Evolutionary conservation across 2,888 invertebrate species (phyloP), one percentile per base, ranked within the genome.

Genomic region (Lasius fuliginosus): DNA sequence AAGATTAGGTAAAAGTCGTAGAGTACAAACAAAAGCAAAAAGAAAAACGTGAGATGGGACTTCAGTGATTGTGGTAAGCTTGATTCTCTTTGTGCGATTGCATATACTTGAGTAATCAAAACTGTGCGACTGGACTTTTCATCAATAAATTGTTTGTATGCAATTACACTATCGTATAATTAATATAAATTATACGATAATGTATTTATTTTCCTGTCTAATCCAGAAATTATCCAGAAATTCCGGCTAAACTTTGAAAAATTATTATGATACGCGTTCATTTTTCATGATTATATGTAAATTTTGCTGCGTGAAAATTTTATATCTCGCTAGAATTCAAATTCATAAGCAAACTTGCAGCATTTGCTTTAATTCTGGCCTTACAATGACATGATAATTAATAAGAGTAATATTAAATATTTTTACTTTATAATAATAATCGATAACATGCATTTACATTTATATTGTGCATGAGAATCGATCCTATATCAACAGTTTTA

Each of bases 1-100:
- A 46, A 93, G 96, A 88, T 94, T 95, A 15, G 96, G 96, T 0
- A 96, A 96, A 91, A 95, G 91, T 91, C 95, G 95, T 79, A 93
- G 96, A 82, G 90, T 94, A 6, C 95, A 95, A 89, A 95, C 94
- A 91, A 96, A 95, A 91, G 90, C 94, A 27, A 95, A 94, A 84
- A 94, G 91, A 84, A 94, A 93, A 85, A 92, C 85, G 1, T 56
- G n/a, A 53, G 71, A 60, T 36, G 33, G 12, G 11, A 18, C 12
- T 23, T 62, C n/a, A 36, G 36, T 60, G n/a, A 53, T 18, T n/a
- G 3, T 6, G 6, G n/a, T 73, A 18, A 58, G 36, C 68, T 56
- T 11, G 18, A 56, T 11, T 56, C n/a, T n/a, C n/a, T 56, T 23
- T 6, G 0, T 49, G 2, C 8, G n/a, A 53, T 58, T 27, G 23